A percentile compares a stretch with the other conserved stretches of the same genome.
phyloP scores from a whole-genome alignment of 2,888 invertebrate species.

The Oxystoma pomonae region DNA sequence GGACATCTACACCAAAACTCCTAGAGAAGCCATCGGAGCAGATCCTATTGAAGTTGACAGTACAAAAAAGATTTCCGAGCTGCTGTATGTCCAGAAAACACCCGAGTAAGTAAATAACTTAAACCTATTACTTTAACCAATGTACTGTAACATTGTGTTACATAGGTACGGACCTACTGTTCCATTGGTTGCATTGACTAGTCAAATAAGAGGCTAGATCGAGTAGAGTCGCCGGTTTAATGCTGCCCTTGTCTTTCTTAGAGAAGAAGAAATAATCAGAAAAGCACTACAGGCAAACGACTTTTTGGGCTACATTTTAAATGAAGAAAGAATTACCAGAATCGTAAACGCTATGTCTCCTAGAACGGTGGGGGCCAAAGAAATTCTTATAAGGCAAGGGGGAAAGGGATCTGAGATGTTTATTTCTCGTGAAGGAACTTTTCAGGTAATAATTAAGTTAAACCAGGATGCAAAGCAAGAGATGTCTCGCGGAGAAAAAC shows the following conservation, averaged over 20 bases:
- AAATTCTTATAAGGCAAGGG: slow-evolving; percentile 41
- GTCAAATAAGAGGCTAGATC: too few relatives aligned
- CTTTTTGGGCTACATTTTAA: slow-evolving; percentile 39
- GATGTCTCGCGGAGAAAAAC: too few relatives aligned
- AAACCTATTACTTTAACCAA: too few relatives aligned
- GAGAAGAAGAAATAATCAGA: slow-evolving; percentile 38
- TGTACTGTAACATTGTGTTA: too few relatives aligned
- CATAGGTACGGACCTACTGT: too few relatives aligned
- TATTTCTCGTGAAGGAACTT: slow-evolving; percentile 80
- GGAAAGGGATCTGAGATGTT: slow-evolving; percentile 70
- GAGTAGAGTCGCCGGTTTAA: too few relatives aligned
- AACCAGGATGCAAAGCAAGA: too few relatives aligned
- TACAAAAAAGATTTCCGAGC: not conserved
- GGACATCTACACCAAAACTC: not conserved
- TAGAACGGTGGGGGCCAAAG: slow-evolving; percentile 33
- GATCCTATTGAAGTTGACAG: not conserved
- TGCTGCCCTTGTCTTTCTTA: too few relatives aligned
- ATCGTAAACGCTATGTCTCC: slow-evolving; percentile 42
- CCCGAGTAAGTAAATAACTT: not conserved
- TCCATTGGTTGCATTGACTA: too few relatives aligned
- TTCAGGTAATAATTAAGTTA: slow-evolving; percentile 72
- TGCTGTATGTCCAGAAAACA: not conserved
- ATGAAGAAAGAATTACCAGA: slow-evolving; percentile 35
- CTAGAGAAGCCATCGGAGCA: not conserved
- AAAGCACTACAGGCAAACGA: slow-evolving; percentile 39